phyloP scores from a whole-genome alignment of 2,888 invertebrate genomes.

The Chouioia cunea region DNA sequence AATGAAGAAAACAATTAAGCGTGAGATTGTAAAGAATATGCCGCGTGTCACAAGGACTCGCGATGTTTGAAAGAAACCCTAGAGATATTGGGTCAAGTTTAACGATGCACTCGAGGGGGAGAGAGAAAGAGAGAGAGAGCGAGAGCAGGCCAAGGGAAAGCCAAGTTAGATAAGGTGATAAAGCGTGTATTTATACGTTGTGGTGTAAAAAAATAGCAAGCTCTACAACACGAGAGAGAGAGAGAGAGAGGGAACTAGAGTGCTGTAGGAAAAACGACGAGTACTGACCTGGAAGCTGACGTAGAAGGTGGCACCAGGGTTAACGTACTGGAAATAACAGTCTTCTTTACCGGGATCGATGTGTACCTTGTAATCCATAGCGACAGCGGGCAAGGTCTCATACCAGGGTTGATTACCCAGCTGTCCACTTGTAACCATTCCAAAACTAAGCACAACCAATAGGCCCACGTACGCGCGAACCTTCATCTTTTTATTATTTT shows the following conservation, averaged over 20 bases:
- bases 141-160: too few species aligned
- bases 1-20: too few species aligned
- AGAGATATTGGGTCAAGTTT: not conserved
- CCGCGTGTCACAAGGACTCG: not conserved
- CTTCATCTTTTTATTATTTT: not conserved
- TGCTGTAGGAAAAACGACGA: not conserved
- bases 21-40: too few species aligned
- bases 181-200: not conserved
- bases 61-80: not conserved
- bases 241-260: not conserved
- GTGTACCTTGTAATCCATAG: slow-evolving; percentile 96
- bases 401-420: slow-evolving; percentile 81
- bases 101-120: not conserved
- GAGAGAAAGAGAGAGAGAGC: not conserved
- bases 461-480: slow-evolving; percentile 2
- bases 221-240: not conserved
- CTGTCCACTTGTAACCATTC: not conserved
- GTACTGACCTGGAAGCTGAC: slow-evolving; percentile 89
- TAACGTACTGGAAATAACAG: slow-evolving; percentile 95
- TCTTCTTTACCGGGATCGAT: slow-evolving; percentile 95
- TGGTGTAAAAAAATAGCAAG: slow-evolving; percentile 2
- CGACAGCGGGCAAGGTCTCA: slow-evolving; percentile 89
- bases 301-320: slow-evolving; percentile 91
- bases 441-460: slow-evolving; percentile 51
- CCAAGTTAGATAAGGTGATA: not conserved